These are phyloP conservation scores for Tethya wilhelma DNA, from an alignment of 37 sponge, comb jelly and placozoan species.

Conservation along the genomic window DNA sequence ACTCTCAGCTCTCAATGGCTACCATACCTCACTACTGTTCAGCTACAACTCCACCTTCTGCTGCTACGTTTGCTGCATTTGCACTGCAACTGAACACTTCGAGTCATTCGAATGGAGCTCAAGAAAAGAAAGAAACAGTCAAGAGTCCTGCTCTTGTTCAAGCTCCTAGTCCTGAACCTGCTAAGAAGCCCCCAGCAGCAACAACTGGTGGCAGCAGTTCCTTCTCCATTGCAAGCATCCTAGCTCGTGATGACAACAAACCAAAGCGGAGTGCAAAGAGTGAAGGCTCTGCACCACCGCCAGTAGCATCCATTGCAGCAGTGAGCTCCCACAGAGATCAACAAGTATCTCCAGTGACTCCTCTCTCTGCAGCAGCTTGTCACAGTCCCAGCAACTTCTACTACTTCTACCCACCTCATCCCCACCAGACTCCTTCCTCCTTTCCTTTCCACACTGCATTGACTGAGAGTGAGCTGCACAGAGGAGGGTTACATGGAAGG, in stretches of 20 bases:
- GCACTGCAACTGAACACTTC: background rate
- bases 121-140: background rate
- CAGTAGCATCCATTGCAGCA: background rate
- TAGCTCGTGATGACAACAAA: slow-evolving; percentile 20
- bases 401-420: slow-evolving; percentile 37
- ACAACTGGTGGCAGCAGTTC: slow-evolving; percentile 19
- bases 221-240: slow-evolving; percentile 69
- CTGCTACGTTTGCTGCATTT: background rate
- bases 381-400: slow-evolving; percentile 25
- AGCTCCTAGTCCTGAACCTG: no score
- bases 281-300: background rate
- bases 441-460: slow-evolving; percentile 5
- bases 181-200: background rate
- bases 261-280: background rate
- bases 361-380: slow-evolving; percentile 17
- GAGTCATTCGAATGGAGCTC: background rate
- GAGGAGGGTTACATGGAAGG: background rate
- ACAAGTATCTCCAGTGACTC: slow-evolving; percentile 31
- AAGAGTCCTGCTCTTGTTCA: background rate
- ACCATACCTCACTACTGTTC: background rate
- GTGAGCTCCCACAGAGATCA: background rate
- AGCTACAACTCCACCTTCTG: background rate
- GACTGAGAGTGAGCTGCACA: slow-evolving; percentile 18
- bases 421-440: background rate
- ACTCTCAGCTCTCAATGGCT: background rate